Conservation (phyloP, 92 coral and sea anemone species). For the Blastomussa wellsi region DNA sequence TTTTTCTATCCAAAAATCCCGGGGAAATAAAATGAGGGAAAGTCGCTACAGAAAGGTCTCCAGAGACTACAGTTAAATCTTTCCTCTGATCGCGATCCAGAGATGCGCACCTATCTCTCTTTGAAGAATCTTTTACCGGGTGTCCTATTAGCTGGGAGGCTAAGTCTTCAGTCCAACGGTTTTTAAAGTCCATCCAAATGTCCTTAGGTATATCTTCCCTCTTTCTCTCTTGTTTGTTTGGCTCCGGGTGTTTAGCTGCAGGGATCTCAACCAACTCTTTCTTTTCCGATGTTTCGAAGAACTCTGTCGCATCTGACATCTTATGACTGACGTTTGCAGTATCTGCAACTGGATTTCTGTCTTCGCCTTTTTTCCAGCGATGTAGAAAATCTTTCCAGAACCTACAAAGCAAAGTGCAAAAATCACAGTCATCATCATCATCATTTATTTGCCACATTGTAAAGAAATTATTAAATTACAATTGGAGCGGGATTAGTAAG, state of each 20-base stretch:
- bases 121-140: not conserved
- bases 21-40: not conserved
- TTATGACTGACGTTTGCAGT: conserved; percentile 6
- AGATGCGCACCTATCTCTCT: conserved; percentile 1
- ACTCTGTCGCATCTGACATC: not conserved
- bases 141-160: conserved; percentile 14
- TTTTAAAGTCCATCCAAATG: conserved; percentile 33
- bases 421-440: no score
- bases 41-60: not conserved
- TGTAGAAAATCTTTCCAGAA: conserved; percentile 32
- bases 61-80: not conserved
- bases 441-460: no score
- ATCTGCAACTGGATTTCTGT: not conserved
- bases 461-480: no score
- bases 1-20: not conserved
- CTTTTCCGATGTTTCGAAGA: not conserved
- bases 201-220: not conserved
- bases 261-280: not conserved
- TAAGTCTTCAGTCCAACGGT: conserved; percentile 68
- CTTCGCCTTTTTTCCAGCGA: conserved; percentile 38
- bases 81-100: not conserved
- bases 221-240: not conserved
- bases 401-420: not conserved
- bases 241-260: not conserved
- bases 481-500: no score